Evolutionary conservation across 2,113 vertebrate species (phyloP).

Genomic region (Malurus alboscapulatus): DNA sequence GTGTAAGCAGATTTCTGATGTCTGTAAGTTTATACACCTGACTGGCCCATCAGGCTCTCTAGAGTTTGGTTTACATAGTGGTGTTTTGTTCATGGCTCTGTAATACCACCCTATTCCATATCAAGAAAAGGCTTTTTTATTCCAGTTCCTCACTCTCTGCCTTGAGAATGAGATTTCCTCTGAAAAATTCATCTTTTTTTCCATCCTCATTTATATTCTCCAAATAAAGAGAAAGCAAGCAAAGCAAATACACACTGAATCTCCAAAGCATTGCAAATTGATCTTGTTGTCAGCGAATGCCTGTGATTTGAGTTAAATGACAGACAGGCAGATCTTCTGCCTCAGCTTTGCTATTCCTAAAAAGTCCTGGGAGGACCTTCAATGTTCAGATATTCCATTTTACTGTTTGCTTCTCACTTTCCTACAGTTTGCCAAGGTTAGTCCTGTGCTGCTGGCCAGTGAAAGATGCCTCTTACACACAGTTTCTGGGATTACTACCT

Average conservation of each 20-base stretch:
- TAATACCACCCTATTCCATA: neutral
- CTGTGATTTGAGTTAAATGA: neutral
- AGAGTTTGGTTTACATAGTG: neutral
- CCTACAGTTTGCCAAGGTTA: neutral
- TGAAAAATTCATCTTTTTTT: neutral
- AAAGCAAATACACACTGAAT: neutral
- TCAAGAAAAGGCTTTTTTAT: neutral
- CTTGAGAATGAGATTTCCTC: neutral
- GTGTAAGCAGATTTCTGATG: neutral
- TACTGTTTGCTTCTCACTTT: neutral
- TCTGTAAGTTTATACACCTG: neutral
- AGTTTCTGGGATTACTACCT: neutral
- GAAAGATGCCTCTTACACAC: neutral
- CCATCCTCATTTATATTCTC: neutral
- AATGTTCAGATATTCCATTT: neutral
- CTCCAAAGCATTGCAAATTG: slow-evolving; percentile 1
- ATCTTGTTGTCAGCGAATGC: neutral
- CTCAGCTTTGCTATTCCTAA: neutral
- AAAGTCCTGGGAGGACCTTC: neutral
- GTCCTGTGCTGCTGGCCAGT: neutral
- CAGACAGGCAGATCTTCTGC: neutral
- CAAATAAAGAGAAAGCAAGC: slow-evolving; percentile 2
- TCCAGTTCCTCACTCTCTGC: neutral
- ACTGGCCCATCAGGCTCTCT: neutral
- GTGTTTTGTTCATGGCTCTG: neutral